A percentile compares a stretch with the other conserved stretches of the same genome.
These are phyloP conservation scores for Ailuropoda melanoleuca DNA, from an alignment of 2,113 vertebrate genomes.

Conservation along the genomic window DNA sequence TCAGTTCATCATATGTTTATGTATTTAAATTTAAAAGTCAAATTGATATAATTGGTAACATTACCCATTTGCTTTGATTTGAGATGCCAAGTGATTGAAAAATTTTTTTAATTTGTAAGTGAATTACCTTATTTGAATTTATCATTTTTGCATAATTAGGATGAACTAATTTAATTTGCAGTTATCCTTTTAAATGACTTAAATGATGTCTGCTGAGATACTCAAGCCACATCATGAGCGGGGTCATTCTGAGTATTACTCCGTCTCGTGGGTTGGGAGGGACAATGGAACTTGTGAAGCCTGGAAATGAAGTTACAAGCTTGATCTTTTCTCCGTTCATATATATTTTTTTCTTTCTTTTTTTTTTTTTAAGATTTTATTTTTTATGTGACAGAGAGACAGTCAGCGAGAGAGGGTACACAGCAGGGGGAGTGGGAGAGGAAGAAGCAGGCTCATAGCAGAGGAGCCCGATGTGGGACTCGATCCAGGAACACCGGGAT, in stretches of 20 bases:
- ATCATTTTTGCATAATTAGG: slow-evolving; percentile 79
- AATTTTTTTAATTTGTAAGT: slow-evolving; percentile 74
- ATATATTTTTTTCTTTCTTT: no score
- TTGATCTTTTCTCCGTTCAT: background rate
- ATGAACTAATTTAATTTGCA: slow-evolving; percentile 80
- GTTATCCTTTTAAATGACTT: slow-evolving; percentile 77
- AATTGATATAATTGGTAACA: slow-evolving; percentile 77
- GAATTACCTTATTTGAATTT: slow-evolving; percentile 80
- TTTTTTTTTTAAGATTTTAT: no score
- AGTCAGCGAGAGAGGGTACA: no score
- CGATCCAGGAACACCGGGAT: no score
- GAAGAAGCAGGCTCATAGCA: no score
- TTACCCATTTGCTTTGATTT: slow-evolving; percentile 81
- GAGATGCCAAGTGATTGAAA: slow-evolving; percentile 81
- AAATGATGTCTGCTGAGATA: slow-evolving; percentile 72
- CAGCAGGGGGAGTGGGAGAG: no score
- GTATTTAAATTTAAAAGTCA: slow-evolving; percentile 80
- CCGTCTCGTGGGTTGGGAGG: background rate
- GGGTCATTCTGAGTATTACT: slow-evolving; percentile 30
- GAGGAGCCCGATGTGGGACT: no score
- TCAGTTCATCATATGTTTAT: slow-evolving; percentile 77
- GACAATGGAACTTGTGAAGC: background rate
- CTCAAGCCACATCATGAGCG: slow-evolving; percentile 55
- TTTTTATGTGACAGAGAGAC: no score
- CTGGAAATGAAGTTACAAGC: background rate